Evolutionary conservation across 2,888 invertebrate genomes (phyloP).

Genomic region (Exephanes ischioxanthus): DNA sequence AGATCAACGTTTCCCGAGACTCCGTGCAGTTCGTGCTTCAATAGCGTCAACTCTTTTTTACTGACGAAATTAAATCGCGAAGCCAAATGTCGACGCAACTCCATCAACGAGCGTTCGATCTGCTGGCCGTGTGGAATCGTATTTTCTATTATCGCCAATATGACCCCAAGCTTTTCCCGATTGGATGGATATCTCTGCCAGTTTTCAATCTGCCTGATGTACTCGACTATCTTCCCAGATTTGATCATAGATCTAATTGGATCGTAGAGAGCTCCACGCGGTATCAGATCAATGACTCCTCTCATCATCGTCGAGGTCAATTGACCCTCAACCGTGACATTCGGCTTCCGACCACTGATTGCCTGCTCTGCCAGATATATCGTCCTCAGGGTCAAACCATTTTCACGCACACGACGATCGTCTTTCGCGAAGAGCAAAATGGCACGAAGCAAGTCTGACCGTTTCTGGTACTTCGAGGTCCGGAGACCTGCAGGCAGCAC

Average conservation of each 20-base stretch:
- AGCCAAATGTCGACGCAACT: conserved; percentile 2
- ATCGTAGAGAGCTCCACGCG: not conserved
- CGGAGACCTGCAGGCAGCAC: not conserved
- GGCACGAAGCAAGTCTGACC: not conserved
- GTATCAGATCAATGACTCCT: not conserved
- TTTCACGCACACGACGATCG: not conserved
- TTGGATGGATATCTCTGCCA: conserved; percentile 30
- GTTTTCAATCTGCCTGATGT: not conserved
- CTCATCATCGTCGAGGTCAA: not conserved
- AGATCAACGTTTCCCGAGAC: conserved; percentile 20
- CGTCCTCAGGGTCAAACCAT: not conserved
- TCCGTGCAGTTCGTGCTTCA: conserved; percentile 14
- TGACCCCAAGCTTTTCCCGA: conserved; percentile 37
- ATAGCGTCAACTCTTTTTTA: conserved; percentile 20
- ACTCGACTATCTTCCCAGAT: not conserved
- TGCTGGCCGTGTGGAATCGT: not conserved
- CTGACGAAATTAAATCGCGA: conserved; percentile 44
- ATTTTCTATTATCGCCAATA: conserved; percentile 16
- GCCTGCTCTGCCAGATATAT: not conserved
- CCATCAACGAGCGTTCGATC: not conserved
- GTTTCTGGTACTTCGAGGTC: not conserved
- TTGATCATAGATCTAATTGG: not conserved
- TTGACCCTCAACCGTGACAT: not conserved
- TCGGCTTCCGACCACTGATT: not conserved
- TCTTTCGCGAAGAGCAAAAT: not conserved